Conservation (phyloP, 2,888 invertebrate genomes). For the Luffia ferchaultella region DNA sequence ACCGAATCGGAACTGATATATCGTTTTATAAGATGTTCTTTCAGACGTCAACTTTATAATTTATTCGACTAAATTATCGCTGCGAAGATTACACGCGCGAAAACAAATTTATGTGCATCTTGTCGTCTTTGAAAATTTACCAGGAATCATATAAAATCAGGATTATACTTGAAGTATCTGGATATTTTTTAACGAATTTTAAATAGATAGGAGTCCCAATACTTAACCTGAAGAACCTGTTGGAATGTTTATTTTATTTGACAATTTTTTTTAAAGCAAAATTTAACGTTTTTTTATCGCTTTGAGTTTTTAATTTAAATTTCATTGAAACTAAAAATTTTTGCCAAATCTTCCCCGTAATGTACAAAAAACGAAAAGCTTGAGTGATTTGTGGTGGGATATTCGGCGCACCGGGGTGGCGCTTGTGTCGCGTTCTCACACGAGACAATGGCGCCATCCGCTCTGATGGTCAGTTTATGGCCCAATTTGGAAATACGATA, state of each 20-base stretch:
- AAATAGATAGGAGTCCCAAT: too few relatives aligned
- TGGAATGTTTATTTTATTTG: too few relatives aligned
- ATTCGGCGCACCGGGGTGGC: background rate
- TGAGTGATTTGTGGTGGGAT: background rate
- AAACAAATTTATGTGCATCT: slow-evolving; percentile 55
- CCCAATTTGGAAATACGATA: background rate
- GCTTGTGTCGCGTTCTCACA: background rate
- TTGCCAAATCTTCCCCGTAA: too few relatives aligned
- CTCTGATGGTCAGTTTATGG: background rate
- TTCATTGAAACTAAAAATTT: too few relatives aligned
- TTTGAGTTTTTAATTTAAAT: too few relatives aligned
- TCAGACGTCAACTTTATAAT: slow-evolving; percentile 64
- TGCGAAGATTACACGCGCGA: slow-evolving; percentile 55
- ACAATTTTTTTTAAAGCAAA: too few relatives aligned
- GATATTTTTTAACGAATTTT: too few relatives aligned
- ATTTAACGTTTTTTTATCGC: too few relatives aligned
- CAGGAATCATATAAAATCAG: too few relatives aligned
- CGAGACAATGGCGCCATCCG: background rate
- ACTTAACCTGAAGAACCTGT: too few relatives aligned
- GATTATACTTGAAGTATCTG: too few relatives aligned
- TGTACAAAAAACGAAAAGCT: background rate
- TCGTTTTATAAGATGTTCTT: slow-evolving; percentile 57
- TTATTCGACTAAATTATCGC: slow-evolving; percentile 55
- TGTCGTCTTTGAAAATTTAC: slow-evolving; percentile 21
- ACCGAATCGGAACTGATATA: slow-evolving; percentile 47